Base-by-base conservation (phyloP, 1,140 invertebrate species). In the Frieseomelitta varia region DNA sequence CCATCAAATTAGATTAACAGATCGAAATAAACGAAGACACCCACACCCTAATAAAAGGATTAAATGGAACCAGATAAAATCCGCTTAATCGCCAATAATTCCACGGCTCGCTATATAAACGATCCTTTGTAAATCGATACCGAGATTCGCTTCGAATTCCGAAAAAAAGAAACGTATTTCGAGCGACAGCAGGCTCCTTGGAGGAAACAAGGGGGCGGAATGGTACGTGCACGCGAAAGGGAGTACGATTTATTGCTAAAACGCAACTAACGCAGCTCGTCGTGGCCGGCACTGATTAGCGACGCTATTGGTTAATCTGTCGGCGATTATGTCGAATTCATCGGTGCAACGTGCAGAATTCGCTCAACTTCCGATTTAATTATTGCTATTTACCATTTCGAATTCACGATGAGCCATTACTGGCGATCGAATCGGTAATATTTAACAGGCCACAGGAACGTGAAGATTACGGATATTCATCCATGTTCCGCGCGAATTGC, bases 321-420 rank as follows among this genome's bases (percentile, higher is more conserved):
- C 88, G 79, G 88, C 88, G 88, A 90, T 90, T 90, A 90, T 87
- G 88, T 89, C 85, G 88, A 90, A 90, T 90, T 90, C 88, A 90
- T 87, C 82, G 85, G 82, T 71, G 85, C 81, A 90, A 89, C 88
- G 88, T 86, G 82, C 88, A 89, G 85, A 90, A 87, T 90, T 90
- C 88, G 88, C 88, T 87, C 88, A 83, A 90, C 88, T 90, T 90
- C 88, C 88, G 88, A 90, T 89, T 90, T 90, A 90, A 90, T 90
- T 90, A 90, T 90, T 90, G 88, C 88, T 89, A 90, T 90, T 90
- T 90, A 90, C 88, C 88, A 90, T 89, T 90, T 89, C 88, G 88
- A 90, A 90, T 90, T 90, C 87, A 81, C 79, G 87, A 89, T 81
- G 85, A 78, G 78, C 79, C 88, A 86, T 81, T 84, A 80, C 74